Conservation (phyloP, 2,888 invertebrate species). For the Colletes collaris region DNA sequence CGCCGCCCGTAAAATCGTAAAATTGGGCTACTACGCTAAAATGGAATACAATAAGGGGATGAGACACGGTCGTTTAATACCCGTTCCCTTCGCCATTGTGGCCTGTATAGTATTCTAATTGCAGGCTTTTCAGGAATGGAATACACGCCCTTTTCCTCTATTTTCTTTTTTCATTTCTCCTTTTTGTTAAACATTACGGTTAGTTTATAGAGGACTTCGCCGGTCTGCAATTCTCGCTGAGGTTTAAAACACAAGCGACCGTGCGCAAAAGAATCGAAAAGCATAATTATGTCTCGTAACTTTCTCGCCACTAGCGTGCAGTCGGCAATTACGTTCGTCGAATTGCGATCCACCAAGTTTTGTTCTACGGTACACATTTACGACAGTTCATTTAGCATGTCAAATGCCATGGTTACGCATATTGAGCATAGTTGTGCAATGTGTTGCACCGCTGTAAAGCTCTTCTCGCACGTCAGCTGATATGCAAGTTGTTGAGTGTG, state of each 20-base stretch:
- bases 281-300: slow-evolving; percentile 8
- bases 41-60: slow-evolving; percentile 60
- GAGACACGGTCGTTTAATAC: slow-evolving; percentile 51
- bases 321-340: too few species aligned
- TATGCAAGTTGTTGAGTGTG: too few species aligned
- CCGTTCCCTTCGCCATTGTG: slow-evolving; percentile 22
- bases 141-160: not conserved
- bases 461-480: too few species aligned
- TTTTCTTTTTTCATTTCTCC: not conserved
- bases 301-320: not conserved
- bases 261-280: slow-evolving; percentile 4
- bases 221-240: not conserved
- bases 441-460: too few species aligned
- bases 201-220: not conserved
- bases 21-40: slow-evolving; percentile 56
- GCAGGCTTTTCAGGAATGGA: slow-evolving; percentile 43
- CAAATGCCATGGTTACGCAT: too few species aligned
- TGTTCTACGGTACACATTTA: too few species aligned
- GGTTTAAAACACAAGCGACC: slow-evolving; percentile 7
- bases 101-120: slow-evolving; percentile 47
- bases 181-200: slow-evolving; percentile 18
- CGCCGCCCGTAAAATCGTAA: slow-evolving; percentile 51
- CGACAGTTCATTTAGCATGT: too few species aligned
- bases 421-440: too few species aligned
- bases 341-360: too few species aligned